These are phyloP conservation scores for Osmerus eperlanus DNA, from an alignment of 2,113 vertebrate genomes.

Conservation along the genomic window DNA sequence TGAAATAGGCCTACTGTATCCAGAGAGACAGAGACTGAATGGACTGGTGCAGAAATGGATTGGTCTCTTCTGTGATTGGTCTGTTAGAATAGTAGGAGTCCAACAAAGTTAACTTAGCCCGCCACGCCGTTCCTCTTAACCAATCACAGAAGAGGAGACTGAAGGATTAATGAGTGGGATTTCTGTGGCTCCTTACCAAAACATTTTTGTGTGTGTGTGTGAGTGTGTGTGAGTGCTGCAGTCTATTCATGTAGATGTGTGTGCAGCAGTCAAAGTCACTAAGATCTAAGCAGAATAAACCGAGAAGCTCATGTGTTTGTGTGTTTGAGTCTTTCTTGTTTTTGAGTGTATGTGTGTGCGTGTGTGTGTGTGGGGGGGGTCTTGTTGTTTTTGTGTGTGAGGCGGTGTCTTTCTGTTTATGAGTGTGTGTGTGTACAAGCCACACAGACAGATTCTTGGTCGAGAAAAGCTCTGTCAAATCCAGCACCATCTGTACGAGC, in stretches of 20 bases:
- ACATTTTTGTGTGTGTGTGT: neutral
- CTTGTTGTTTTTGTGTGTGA: slow-evolving; percentile 4
- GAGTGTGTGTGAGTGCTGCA: neutral
- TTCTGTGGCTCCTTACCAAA: slow-evolving; percentile 13
- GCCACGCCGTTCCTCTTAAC: no score
- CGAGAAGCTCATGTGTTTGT: neutral
- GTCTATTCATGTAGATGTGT: neutral
- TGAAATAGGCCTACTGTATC: neutral
- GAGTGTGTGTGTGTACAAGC: neutral
- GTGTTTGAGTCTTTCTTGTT: slow-evolving; percentile 4
- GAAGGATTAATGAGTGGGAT: neutral
- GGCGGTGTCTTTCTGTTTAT: slow-evolving; percentile 6
- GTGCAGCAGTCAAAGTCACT: neutral
- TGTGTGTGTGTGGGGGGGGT: neutral
- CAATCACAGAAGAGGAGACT: no score
- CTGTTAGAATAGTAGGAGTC: no score
- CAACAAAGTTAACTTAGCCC: no score
- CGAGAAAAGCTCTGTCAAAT: slow-evolving; percentile 37
- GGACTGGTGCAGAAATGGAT: no score
- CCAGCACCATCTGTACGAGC: slow-evolving; percentile 29
- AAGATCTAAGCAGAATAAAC: slow-evolving; percentile 18
- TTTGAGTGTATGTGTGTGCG: slow-evolving; percentile 22
- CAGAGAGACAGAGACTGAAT: no score
- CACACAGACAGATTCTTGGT: neutral
- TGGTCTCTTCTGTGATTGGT: no score